Percentiles rank a stretch among this genome's conserved stretches.
phyloP scores from a whole-genome alignment of 2,888 invertebrate genomes.

The Zootermopsis nevadensis region DNA sequence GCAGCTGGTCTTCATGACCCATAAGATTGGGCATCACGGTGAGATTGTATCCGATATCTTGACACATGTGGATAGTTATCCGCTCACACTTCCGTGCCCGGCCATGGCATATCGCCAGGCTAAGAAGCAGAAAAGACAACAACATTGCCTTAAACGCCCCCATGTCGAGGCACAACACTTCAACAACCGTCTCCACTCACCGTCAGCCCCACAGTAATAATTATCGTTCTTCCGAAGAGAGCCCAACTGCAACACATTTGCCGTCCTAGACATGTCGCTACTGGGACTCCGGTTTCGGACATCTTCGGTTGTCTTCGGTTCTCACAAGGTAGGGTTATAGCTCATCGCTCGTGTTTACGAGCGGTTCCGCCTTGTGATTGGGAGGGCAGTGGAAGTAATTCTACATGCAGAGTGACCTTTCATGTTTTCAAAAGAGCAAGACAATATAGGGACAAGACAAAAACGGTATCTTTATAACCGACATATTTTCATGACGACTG shows the following conservation, averaged over 20 bases:
- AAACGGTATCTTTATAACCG: too few species aligned
- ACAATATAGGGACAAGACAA: too few species aligned
- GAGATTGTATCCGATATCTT: slow-evolving; percentile 86
- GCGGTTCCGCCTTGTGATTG: background rate
- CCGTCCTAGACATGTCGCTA: background rate
- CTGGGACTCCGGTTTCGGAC: slow-evolving; percentile 5
- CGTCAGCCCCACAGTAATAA: background rate
- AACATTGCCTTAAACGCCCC: slow-evolving; percentile 31
- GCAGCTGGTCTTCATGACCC: slow-evolving; percentile 82
- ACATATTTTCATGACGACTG: too few species aligned
- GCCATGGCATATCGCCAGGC: slow-evolving; percentile 12
- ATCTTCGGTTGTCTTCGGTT: background rate
- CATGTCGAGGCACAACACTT: slow-evolving; percentile 12
- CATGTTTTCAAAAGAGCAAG: background rate
- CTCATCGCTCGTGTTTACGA: background rate
- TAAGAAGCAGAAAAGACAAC: slow-evolving; percentile 35
- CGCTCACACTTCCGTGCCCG: slow-evolving; percentile 74
- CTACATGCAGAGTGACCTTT: background rate
- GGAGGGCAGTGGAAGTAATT: slow-evolving; percentile 10
- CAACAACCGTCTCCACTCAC: background rate
- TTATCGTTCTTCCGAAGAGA: slow-evolving; percentile 18
- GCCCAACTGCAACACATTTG: background rate
- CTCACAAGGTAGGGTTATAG: background rate
- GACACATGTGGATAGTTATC: slow-evolving; percentile 82
- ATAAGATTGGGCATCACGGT: slow-evolving; percentile 89